A percentile compares a stretch with the other conserved stretches of the same genome.
phyloP scores from a whole-genome alignment of 2,888 invertebrate genomes.

The Anthophora plumipes region DNA sequence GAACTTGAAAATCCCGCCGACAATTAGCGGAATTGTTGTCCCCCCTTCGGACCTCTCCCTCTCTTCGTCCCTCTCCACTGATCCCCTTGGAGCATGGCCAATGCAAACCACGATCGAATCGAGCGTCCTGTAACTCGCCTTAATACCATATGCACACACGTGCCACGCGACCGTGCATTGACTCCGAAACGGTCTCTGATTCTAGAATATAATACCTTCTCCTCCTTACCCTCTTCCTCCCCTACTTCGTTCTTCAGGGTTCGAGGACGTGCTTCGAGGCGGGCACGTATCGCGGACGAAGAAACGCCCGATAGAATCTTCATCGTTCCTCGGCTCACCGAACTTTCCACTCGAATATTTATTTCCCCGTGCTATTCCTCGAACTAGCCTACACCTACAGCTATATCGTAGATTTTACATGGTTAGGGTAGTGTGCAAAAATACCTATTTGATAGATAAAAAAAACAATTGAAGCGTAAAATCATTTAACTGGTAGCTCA shows the following conservation, averaged over 20 bases:
- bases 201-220: conserved; percentile 56
- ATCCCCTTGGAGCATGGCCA: conserved; percentile 26
- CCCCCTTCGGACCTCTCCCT: neutral
- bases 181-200: conserved; percentile 57
- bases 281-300: conserved; percentile 46
- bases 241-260: neutral
- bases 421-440: no score
- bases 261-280: conserved; percentile 34
- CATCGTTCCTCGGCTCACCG: conserved; percentile 20
- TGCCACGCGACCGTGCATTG: conserved; percentile 62
- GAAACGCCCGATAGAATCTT: conserved; percentile 63
- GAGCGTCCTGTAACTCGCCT: conserved; percentile 24
- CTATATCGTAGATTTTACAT: neutral
- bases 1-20: conserved; percentile 57
- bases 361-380: conserved; percentile 20
- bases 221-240: neutral
- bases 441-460: no score
- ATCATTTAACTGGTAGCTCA: no score
- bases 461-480: no score
- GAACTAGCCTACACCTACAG: neutral
- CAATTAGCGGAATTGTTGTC: conserved; percentile 64
- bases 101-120: conserved; percentile 6
- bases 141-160: conserved; percentile 58
- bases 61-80: neutral
- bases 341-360: conserved; percentile 41